A percentile compares a stretch with the other conserved stretches of the same genome.
Conservation (phyloP, 1,140 invertebrate genomes). For the Achroia grisella region DNA sequence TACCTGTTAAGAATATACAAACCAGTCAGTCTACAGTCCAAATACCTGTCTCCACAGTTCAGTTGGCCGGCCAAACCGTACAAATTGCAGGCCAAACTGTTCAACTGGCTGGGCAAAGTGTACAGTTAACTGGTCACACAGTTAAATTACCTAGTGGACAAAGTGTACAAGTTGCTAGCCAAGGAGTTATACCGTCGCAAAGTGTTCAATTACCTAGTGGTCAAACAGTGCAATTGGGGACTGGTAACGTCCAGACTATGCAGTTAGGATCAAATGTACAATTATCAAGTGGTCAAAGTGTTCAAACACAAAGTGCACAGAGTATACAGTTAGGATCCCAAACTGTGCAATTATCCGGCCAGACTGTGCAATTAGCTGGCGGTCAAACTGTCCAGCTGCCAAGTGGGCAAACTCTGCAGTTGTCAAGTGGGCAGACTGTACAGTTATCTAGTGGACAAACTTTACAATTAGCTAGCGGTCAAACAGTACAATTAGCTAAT, state of each 20-base stretch:
- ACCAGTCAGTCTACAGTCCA: slow-evolving; percentile 28
- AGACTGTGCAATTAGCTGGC: slow-evolving; percentile 46
- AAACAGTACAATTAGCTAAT: slow-evolving; percentile 27
- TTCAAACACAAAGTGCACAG: slow-evolving; percentile 48
- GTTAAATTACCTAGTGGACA: slow-evolving; percentile 59
- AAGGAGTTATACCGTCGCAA: slow-evolving; percentile 44
- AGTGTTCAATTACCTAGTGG: slow-evolving; percentile 53
- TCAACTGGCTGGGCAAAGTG: slow-evolving; percentile 48
- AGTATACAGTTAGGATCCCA: slow-evolving; percentile 40
- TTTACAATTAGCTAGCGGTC: slow-evolving; percentile 13
- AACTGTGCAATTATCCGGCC: slow-evolving; percentile 45
- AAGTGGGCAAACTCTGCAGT: slow-evolving; percentile 50
- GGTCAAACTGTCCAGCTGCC: slow-evolving; percentile 51
- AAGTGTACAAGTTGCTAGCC: slow-evolving; percentile 60
- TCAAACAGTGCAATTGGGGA: slow-evolving; percentile 51
- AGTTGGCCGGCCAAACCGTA: slow-evolving; percentile 52
- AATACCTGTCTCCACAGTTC: slow-evolving; percentile 52
- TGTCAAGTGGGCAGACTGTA: slow-evolving; percentile 45
- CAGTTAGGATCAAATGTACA: slow-evolving; percentile 47
- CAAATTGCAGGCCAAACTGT: slow-evolving; percentile 55
- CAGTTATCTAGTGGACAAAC: slow-evolving; percentile 31
- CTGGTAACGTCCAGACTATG: slow-evolving; percentile 47
- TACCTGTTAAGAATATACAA: slow-evolving; percentile 27
- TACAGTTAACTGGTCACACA: slow-evolving; percentile 55
- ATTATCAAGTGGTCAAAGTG: slow-evolving; percentile 35